These are phyloP conservation scores for Linepithema humile DNA, from an alignment of 1,140 invertebrate genomes.

Conservation along the genomic window DNA sequence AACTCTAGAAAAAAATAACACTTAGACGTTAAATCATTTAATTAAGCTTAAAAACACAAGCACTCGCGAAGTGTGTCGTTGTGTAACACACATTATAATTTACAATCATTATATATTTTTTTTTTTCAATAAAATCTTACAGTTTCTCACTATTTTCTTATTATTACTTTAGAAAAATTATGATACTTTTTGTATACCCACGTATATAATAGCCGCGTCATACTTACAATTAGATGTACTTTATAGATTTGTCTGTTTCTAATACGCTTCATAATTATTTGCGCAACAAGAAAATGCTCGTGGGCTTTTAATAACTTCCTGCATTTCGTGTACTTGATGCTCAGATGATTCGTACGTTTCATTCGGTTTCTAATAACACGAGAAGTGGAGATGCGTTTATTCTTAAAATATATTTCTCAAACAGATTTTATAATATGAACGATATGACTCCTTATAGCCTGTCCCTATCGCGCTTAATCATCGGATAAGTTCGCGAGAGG, in stretches of 20 bases:
- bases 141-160: neutral
- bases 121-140: constrained; percentile 10
- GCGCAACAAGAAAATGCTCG: neutral
- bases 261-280: neutral
- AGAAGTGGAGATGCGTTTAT: neutral
- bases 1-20: neutral
- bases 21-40: constrained; percentile 36
- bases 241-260: neutral
- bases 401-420: neutral
- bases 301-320: constrained; percentile 26
- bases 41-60: constrained; percentile 25
- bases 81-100: constrained; percentile 30
- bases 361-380: neutral
- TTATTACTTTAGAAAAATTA: neutral
- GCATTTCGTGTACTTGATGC: too few relatives aligned
- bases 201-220: neutral
- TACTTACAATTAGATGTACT: neutral
- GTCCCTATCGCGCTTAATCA: constrained; percentile 53
- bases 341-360: too few relatives aligned
- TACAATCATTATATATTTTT: neutral
- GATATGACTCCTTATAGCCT: constrained; percentile 32
- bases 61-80: constrained; percentile 11
- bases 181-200: neutral
- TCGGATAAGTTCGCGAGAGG: constrained; percentile 29
- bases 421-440: neutral